Evolutionary conservation across 2,888 invertebrate species (phyloP), one percentile per base, ranked within the genome.

Genomic region (Epinotia brunnichana): DNA sequence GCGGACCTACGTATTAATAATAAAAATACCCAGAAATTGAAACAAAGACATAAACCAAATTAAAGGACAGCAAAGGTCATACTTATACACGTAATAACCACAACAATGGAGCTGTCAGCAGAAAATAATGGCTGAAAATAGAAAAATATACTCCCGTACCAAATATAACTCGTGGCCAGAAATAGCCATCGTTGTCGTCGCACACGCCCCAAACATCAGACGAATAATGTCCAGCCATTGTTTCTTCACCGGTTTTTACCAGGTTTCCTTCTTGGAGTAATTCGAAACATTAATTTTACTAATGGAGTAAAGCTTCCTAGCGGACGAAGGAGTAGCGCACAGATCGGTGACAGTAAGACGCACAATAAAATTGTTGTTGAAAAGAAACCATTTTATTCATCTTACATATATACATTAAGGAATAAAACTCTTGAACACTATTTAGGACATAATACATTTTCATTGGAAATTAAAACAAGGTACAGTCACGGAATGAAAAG

Each of bases 211-310:
- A 21, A 56, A 54, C 68, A 69, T 73, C 73, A 73, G 39, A 69
- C 62, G 59, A 73, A 73, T 69, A 69, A 59, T 59, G 59, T 29
- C 69, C 74, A 64, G 63, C 76, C 74, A 74, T 73, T 73, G 73
- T 74, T 74, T 68, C 74, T 74, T 64, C 72, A 74, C 59, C 73
- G 66, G 75, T 75, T 76, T 72, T 72, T 75, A 74, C 77, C 68
- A 13, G 63, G 56, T 53, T 68, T 56, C 72, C 73, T 74, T 78
- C 77, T 81, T 79, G 83, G 82, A 82, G 87, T 92, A 90, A 92
- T 90, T 92, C 90, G 87, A 92, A 92, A 92, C 93, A 93, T 93
- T 93, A 92, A 94, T 93, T 93, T 93, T 90, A 90, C 87, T 93
- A 94, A 94, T 94, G 93, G 92, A 92, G 86, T 90, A 89, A 92